These are phyloP conservation scores for Plebejus argus DNA, from an alignment of 2,888 invertebrate genomes.

Conservation along the genomic window DNA sequence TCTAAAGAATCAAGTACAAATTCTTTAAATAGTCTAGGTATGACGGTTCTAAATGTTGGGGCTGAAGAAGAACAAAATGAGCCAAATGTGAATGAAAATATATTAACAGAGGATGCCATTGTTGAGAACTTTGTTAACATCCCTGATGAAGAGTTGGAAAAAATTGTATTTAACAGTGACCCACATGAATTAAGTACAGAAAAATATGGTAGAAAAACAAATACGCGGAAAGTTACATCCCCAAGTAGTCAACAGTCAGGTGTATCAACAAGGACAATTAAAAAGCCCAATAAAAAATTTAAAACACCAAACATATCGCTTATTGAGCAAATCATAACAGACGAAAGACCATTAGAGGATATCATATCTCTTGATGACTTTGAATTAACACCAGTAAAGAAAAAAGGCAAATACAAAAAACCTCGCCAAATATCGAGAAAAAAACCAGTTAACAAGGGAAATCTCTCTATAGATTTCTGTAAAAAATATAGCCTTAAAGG, in stretches of 20 bases:
- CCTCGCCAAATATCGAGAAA: constrained; percentile 45
- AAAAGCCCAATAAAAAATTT: constrained; percentile 49
- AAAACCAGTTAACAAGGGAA: constrained; percentile 45
- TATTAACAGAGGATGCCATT: constrained; percentile 57
- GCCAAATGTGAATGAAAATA: constrained; percentile 43
- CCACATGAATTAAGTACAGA: constrained; percentile 47
- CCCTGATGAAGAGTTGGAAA: constrained; percentile 68
- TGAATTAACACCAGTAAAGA: constrained; percentile 53
- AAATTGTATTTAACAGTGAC: constrained; percentile 63
- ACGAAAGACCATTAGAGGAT: constrained; percentile 69
- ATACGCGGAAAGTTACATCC: constrained; percentile 49
- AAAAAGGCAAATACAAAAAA: constrained; percentile 46
- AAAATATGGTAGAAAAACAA: constrained; percentile 47
- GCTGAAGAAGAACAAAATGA: constrained; percentile 46
- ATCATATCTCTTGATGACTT: constrained; percentile 67
- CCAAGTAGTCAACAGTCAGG: constrained; percentile 51
- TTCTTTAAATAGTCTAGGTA: constrained; percentile 62
- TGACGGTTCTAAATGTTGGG: constrained; percentile 67
- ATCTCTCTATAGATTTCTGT: constrained; percentile 39
- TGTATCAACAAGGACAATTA: constrained; percentile 50
- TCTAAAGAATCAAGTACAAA: constrained; percentile 55
- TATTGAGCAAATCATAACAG: constrained; percentile 69
- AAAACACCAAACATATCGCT: constrained; percentile 69
- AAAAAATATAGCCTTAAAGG: constrained; percentile 51
- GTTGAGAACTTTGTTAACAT: constrained; percentile 66